Evolutionary conservation across 2,888 invertebrate species (phyloP), one percentile per base, ranked within the genome.

Genomic region (Nebria salina): DNA sequence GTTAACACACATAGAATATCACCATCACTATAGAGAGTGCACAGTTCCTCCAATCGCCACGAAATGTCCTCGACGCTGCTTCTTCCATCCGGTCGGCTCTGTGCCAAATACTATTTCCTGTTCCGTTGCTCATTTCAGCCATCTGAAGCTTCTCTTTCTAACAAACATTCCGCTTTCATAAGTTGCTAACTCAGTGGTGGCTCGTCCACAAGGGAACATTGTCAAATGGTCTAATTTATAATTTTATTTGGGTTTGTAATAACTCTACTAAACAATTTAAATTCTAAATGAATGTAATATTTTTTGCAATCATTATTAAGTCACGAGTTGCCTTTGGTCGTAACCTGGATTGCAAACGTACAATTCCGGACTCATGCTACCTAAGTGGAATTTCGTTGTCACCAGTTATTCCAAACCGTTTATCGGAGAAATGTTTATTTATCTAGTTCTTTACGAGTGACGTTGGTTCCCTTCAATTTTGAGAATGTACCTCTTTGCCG

Each of bases 321-420:
- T 54, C 11, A 54, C 54, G 13, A 8, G 11, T 2, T 4, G 54
- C 54, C 54, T 11, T 13, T 54, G 54, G 8, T 11, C 54, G 54
- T 54, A 54, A 54, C 54, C 6, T 54, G 54, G 54, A 54, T 54
- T 54, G 2, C 54, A 54, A 54, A 11, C 54, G 54, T 54, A 13
- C 54, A 54, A 13, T 54, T 13, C 7, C 54, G 13, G 7, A 8
- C 1, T 54, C 11, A 7, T 13, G 54, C 54, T 11, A 8, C 2
- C 54, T 54, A 54, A 54, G 54, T 54, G 54, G 54, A 54, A 54
- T 54, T 54, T 54, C 54, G 54, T 54, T 54, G 54, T 54, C 54
- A 54, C 54, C 54, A 54, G 13, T 54, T 54, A 54, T 54, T 54
- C 54, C 54, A 54, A 54, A 54, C 54, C 54, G 54, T 54, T 54